Evolutionary conservation across 2,113 vertebrate species (phyloP), one percentile per base, ranked within the genome.

Genomic region (Tylochromis polylepis): DNA sequence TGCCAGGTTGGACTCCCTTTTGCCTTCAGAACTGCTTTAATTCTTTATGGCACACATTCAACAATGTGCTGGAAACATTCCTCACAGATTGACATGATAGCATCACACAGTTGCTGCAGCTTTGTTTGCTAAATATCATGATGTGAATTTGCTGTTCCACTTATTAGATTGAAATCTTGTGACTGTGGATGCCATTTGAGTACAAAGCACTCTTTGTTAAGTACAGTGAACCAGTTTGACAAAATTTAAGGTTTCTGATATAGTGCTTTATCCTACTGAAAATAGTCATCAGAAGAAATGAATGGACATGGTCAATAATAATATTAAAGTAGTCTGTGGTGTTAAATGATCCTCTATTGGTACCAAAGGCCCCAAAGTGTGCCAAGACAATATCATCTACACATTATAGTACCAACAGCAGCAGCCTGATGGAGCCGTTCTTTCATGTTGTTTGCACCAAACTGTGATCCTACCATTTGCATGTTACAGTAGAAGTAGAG

Each of bases 361-460:
- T 41, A 67, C 20, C 11, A 67, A 67, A 67, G 34, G 20, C 11
- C 34, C 62, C 62, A 67, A 67, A 41, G 22, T 9, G 62, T 5
- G 20, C 8, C 36, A 38, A 41, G 34, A 70, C 41, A 70, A 70
- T 70, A 70, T 70, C 12, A 41, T 41, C 62, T 41, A 67, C 62
- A 67, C 62, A 67, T 67, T 67, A 41, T 38, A 65, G 38, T 38
- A 65, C 18, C 62, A 41, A 20, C 62, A 67, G 34, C 0, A 67
- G 62, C 4, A 8, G 12, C 62, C 11, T 0, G 0, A 22, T 41
- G 62, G 0, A 67, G 20, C 12, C 38, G 7, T 41, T 41, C 41
- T 67, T 41, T 67, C 62, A 67, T 67, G 62, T 67, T 41, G 62
- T 41, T 67, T 11, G 0, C 36, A 22, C 20, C 36, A 67, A 41